A percentile compares a stretch with the other conserved stretches of the same genome.
Conservation (phyloP, 2,888 invertebrate genomes). For the Villa cingulata region DNA sequence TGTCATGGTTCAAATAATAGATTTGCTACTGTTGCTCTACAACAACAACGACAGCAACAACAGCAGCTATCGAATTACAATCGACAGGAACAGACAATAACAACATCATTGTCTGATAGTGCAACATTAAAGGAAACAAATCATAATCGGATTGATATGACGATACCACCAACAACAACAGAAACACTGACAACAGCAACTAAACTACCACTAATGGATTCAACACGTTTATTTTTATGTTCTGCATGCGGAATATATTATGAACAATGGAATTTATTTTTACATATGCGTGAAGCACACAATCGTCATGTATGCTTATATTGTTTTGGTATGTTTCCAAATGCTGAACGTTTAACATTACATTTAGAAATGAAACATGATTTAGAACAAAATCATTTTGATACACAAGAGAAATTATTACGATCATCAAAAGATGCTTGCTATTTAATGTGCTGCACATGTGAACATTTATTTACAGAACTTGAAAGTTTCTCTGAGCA, state of each 20-base stretch:
- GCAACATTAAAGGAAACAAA: no score
- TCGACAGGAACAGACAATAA: background rate
- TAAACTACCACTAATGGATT: background rate
- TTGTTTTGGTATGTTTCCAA: conserved; percentile 70
- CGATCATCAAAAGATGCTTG: conserved; percentile 47
- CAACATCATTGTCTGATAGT: no score
- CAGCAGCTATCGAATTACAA: conserved; percentile 4
- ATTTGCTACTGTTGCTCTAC: conserved; percentile 7
- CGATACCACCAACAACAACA: background rate
- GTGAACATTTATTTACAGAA: conserved; percentile 64
- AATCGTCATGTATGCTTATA: conserved; percentile 69
- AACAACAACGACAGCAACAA: conserved; percentile 29
- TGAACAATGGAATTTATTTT: conserved; percentile 73
- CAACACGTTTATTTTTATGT: conserved; percentile 61
- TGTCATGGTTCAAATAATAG: background rate
- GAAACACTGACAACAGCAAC: background rate
- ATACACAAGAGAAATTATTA: conserved; percentile 53
- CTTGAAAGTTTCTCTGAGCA: conserved; percentile 64
- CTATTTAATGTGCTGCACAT: conserved; percentile 67
- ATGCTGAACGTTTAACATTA: conserved; percentile 61
- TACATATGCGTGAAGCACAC: conserved; percentile 73
- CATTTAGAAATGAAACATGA: conserved; percentile 69
- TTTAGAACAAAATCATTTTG: conserved; percentile 54
- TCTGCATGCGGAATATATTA: conserved; percentile 72
- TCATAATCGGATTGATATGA: background rate